Evolutionary conservation across 2,888 invertebrate genomes (phyloP).

Genomic region (Zaprionus obscuricornis): DNA sequence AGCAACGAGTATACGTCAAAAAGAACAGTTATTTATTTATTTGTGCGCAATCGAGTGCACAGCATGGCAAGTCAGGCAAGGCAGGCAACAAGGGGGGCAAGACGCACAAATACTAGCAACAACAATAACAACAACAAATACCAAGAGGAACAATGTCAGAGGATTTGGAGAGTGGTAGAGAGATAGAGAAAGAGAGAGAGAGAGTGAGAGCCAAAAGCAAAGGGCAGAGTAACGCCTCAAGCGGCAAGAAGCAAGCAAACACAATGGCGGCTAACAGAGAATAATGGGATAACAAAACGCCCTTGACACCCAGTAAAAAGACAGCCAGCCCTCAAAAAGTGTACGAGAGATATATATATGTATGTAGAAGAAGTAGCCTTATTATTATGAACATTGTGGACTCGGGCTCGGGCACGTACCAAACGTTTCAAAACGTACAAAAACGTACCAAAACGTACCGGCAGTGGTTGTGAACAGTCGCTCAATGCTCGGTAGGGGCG

Average conservation of each 20-base stretch:
- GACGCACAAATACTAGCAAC: no score
- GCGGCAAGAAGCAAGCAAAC: conserved; percentile 24
- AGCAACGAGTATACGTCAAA: conserved; percentile 72
- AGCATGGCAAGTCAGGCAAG: conserved; percentile 26
- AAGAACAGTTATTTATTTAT: conserved; percentile 80
- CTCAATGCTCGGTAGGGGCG: conserved; percentile 2
- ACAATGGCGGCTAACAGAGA: conserved; percentile 74
- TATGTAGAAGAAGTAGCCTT: conserved; percentile 70
- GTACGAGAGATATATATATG: conserved; percentile 9
- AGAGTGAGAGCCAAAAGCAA: conserved; percentile 12
- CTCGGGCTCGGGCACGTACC: conserved; percentile 66
- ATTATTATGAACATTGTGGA: conserved; percentile 74
- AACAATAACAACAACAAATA: no score
- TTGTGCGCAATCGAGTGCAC: conserved; percentile 69
- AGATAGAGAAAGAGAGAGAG: not conserved
- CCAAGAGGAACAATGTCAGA: no score
- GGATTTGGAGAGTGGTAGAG: no score
- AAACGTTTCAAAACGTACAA: no score
- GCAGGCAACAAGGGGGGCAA: not conserved
- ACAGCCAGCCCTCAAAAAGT: conserved; percentile 72
- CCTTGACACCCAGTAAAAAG: conserved; percentile 82
- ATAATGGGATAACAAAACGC: conserved; percentile 82
- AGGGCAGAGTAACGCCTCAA: conserved; percentile 31
- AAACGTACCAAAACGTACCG: no score
- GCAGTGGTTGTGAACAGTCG: no score